phyloP scores from a whole-genome alignment of 2,888 invertebrate genomes.

The Ceraclea dissimilis region DNA sequence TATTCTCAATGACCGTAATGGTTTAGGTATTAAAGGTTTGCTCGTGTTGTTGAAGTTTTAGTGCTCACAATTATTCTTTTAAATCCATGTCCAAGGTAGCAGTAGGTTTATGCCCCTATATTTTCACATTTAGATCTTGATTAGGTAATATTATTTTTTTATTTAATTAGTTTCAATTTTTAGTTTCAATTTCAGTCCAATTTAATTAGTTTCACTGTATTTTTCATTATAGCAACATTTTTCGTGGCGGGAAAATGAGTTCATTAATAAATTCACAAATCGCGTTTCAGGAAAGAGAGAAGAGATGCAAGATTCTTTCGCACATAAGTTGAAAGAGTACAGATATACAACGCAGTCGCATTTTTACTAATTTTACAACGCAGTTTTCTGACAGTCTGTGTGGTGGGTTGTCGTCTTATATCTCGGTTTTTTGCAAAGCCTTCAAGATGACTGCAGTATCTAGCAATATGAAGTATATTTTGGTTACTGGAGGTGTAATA shows the following conservation, averaged over 20 bases:
- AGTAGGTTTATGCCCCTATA: too few species aligned
- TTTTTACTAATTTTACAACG: conserved; percentile 3
- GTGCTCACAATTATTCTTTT: too few species aligned
- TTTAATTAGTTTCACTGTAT: too few species aligned
- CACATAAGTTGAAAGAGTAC: conserved; percentile 4
- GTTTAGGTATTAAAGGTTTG: too few species aligned
- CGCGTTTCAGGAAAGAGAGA: background rate
- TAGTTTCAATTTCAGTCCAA: too few species aligned
- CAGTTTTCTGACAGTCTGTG: conserved; percentile 7
- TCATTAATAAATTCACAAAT: conserved; percentile 5
- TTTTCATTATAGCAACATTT: background rate
- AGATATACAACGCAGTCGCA: conserved; percentile 6
- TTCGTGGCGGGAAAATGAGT: conserved; percentile 7
- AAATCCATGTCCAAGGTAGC: too few species aligned
- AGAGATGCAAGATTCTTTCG: background rate
- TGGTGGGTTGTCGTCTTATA: background rate
- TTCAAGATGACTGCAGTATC: background rate
- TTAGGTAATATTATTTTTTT: too few species aligned
- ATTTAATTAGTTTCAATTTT: too few species aligned
- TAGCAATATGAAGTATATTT: conserved; percentile 85
- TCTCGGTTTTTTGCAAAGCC: background rate
- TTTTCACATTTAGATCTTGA: too few species aligned
- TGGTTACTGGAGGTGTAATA: conserved; percentile 98
- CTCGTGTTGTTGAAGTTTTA: too few species aligned
- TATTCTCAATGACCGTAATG: too few species aligned